Base-by-base conservation (phyloP, 2,797 vertebrate genomes). In the Catharus ustulatus region DNA sequence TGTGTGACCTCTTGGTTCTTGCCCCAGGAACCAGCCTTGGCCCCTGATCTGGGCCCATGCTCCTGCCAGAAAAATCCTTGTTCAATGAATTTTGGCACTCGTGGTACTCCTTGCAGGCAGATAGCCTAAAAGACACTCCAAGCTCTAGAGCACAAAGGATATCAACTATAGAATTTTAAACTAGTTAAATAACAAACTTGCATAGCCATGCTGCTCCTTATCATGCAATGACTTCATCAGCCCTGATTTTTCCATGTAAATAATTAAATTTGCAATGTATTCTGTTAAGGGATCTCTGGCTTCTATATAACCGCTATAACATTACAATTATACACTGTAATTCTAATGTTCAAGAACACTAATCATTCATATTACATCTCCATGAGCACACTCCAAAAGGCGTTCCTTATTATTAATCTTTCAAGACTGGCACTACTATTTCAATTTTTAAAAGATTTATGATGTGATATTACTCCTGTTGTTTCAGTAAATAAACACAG, bases 391-490 rank as follows among this genome's bases (percentile, higher is more conserved):
- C 67, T 97, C 80, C 97, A 89, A 89, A 92, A 92, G 74, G 72
- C 76, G 0, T 94, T 96, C 77, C 75, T 97, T 95, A 97, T 96
- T 97, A 97, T 96, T 96, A 97, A 97, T 96, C 74, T 96, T 96
- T 96, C 94, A 94, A 96, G 85, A 92, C 86, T 94, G 91, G 81
- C 88, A 93, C 79, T 88, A 95, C 81, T 80, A 87, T 95, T 98
- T 97, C 96, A 95, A 97, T 96, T 96, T 97, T 92, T 94, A 59
- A 94, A 94, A 95, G 94, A 96, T 96, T 92, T 95, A 94, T 96
- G 93, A 90, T 89, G 85, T 89, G 79, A 71, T 93, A 88, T 95
- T 90, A 85, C 73, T 90, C 74, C 69, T 93, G 82, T 93, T 90
- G 94, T 97, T 97, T 92, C 92, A 96, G 87, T 91, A 95, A 97